Conservation (phyloP, 2,113 vertebrate species). For the Amphiprion ocellaris region DNA sequence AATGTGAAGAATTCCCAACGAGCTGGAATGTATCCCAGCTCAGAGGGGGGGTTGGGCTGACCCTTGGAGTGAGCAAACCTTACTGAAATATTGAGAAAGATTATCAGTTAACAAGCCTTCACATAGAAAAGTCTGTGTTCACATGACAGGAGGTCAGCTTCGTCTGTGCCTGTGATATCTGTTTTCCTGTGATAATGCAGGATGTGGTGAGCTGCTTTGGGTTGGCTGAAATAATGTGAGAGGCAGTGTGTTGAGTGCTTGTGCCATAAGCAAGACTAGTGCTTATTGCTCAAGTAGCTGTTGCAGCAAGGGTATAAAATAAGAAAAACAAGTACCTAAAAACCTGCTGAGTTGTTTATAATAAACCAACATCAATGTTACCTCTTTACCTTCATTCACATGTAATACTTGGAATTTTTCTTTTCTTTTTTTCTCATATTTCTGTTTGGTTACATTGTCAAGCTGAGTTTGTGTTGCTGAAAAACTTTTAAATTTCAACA, state of each 20-base stretch:
- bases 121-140: not conserved
- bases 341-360: not conserved
- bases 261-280: not conserved
- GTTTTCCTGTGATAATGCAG: not conserved
- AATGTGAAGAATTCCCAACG: constrained; percentile 73
- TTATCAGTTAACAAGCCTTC: not conserved
- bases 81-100: not conserved
- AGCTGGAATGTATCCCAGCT: constrained; percentile 33
- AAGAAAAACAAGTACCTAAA: not conserved
- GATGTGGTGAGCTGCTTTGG: not conserved
- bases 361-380: not conserved
- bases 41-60: constrained; percentile 29
- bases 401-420: not conserved
- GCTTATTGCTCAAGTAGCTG: constrained; percentile 2
- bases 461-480: not conserved
- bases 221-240: not conserved
- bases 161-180: not conserved
- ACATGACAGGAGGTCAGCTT: not conserved
- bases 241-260: not conserved
- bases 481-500: not conserved
- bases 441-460: not conserved
- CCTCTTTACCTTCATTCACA: not conserved
- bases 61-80: constrained; percentile 22
- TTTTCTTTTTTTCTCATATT: not conserved
- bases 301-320: not conserved